Evolutionary conservation across 2,113 vertebrate species (phyloP).

Genomic region (Dromaius novaehollandiae): DNA sequence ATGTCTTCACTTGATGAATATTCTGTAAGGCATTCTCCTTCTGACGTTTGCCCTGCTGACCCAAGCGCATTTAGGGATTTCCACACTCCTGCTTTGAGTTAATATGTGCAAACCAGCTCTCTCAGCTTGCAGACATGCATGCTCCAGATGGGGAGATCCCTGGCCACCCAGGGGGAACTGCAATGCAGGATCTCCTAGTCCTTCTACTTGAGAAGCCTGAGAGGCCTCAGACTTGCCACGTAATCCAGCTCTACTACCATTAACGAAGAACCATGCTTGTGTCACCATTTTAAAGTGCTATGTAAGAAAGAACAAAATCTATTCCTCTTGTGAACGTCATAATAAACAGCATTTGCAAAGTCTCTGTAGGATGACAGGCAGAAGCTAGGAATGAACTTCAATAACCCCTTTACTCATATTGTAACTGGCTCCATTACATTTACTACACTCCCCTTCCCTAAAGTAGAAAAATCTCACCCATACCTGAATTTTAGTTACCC

Average conservation of each 20-base stretch:
- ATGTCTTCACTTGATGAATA: neutral
- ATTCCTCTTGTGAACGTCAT: neutral
- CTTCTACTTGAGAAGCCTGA: neutral
- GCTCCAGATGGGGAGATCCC: neutral
- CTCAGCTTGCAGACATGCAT: accelerated
- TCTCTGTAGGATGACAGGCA: neutral
- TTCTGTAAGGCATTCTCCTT: neutral
- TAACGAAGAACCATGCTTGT: neutral
- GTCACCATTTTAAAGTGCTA: neutral
- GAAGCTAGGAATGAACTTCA: neutral
- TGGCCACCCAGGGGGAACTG: neutral
- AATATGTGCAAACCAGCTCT: neutral
- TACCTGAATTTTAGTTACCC: constrained; percentile 40
- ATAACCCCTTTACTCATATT: neutral
- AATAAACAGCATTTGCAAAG: neutral
- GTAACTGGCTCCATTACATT: neutral
- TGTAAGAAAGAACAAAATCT: neutral
- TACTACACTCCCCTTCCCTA: neutral
- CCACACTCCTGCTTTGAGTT: neutral
- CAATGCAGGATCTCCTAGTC: neutral
- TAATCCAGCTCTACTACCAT: neutral
- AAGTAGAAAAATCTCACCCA: neutral
- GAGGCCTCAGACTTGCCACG: neutral
- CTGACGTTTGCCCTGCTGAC: neutral
- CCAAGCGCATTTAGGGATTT: neutral